Evolutionary conservation across 2,113 vertebrate genomes (phyloP), one percentile per base, ranked within the genome.

Genomic region (Corvus hawaiiensis): DNA sequence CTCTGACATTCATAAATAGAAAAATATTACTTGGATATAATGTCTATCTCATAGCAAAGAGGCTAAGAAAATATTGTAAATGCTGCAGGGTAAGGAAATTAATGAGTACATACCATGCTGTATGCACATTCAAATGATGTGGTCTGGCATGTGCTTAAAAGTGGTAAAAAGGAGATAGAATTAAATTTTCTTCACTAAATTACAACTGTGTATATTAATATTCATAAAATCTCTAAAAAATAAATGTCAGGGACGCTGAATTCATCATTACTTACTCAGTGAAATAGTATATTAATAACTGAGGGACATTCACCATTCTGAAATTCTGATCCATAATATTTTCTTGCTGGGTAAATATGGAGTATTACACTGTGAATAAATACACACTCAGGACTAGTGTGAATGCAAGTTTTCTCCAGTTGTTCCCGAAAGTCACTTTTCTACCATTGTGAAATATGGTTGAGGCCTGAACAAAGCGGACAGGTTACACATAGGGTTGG

Each of bases 1-100:
- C 28, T 86, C 73, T 90, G 59, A 76, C 78, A 71, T 80, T 84
- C 87, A 96, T 48, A 94, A 81, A n/a, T 82, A 82, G 33, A 73
- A 88, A 94, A 77, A 85, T 82, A 62, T 51, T 93, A 48, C 76
- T 90, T 97, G 75, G 49, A 41, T 87, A 48, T 84, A 91, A 89
- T 80, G 48, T 90, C 24, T 61, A 33, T 80, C 62, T 86, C 21
- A 51, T 39, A 92, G 81, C 72, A 93, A 88, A 95, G 27, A 43
- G 56, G 51, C 23, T 49, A 78, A 76, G 74, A 97, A 85, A 95
- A 93, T 80, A 58, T 35, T 87, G 27, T 89, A 94, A 95, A 92
- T 18, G 33, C 43, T 95, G 66, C 61, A 83, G 41, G 61, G 2
- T 82, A 82, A 96, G 59, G 92, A 93, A 95, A 89, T 73, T 20